Percentiles rank a stretch among this genome's conserved stretches.
Evolutionary conservation across 1,140 invertebrate species (phyloP).

Genomic region (Tetragnatha versicolor): DNA sequence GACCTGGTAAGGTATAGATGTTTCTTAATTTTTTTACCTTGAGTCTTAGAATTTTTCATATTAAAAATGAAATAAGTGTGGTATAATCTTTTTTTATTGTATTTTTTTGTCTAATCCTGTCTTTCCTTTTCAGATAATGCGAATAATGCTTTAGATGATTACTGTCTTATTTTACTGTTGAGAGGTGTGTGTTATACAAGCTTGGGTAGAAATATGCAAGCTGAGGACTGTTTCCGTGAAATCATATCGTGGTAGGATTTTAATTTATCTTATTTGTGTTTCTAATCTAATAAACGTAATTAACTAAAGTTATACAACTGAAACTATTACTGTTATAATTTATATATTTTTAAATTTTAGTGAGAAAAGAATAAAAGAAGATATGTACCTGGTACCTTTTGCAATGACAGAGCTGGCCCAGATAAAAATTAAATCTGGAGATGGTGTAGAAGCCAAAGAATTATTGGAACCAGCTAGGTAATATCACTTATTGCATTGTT

Average conservation of each 20-base stretch:
- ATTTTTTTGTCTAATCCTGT: background rate
- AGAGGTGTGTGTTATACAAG: slow-evolving; percentile 84
- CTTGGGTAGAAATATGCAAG: slow-evolving; percentile 75
- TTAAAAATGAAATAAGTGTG: background rate
- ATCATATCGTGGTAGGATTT: slow-evolving; percentile 67
- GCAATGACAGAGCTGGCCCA: slow-evolving; percentile 85
- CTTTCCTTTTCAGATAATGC: slow-evolving; percentile 61
- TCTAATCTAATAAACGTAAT: background rate
- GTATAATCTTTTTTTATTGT: background rate
- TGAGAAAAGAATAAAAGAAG: slow-evolving; percentile 82
- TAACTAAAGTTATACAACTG: background rate
- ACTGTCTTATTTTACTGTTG: slow-evolving; percentile 77
- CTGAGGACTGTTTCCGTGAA: slow-evolving; percentile 77
- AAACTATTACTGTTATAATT: background rate
- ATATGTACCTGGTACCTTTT: slow-evolving; percentile 86
- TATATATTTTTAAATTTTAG: slow-evolving; percentile 59
- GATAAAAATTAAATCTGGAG: slow-evolving; percentile 74
- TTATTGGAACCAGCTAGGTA: slow-evolving; percentile 86
- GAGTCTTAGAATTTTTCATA: background rate
- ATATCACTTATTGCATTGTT: background rate
- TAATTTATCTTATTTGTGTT: slow-evolving; percentile 15
- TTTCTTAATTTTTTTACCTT: background rate
- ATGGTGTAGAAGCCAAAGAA: slow-evolving; percentile 73
- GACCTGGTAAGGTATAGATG: background rate
- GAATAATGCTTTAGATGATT: slow-evolving; percentile 76